phyloP scores from a whole-genome alignment of 2,113 vertebrate genomes.

The Podarcis raffonei region DNA sequence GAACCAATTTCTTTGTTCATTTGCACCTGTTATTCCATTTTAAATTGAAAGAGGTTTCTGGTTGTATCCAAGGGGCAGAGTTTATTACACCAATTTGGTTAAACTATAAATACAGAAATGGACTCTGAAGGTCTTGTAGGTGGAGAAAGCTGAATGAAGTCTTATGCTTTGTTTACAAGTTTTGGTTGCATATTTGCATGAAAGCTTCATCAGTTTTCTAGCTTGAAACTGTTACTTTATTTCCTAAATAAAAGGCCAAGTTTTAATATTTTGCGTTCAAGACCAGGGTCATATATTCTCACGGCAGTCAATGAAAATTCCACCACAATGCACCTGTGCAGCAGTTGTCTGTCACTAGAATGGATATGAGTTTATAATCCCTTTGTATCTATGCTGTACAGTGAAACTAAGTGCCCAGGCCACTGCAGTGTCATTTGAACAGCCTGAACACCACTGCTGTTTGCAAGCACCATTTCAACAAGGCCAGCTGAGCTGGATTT shows the following conservation, averaged over 20 bases:
- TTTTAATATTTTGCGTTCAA: not conserved
- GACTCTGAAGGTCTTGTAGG: not conserved
- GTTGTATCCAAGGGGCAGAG: not conserved
- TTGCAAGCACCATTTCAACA: not conserved
- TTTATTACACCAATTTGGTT: conserved; percentile 13
- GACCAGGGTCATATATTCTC: not conserved
- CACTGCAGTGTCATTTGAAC: not conserved
- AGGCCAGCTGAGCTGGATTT: not conserved
- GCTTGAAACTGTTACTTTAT: not conserved
- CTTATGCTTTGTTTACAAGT: too few relatives aligned
- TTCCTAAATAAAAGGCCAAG: not conserved
- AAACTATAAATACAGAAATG: not conserved
- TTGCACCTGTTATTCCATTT: conserved; percentile 14
- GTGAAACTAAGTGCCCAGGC: too few relatives aligned
- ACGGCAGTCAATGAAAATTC: not conserved
- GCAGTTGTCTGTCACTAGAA: not conserved
- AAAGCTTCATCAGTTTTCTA: not conserved
- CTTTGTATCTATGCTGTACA: not conserved
- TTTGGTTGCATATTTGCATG: not conserved
- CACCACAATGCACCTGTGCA: not conserved
- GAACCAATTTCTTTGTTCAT: conserved; percentile 21
- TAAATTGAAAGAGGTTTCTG: conserved; percentile 19
- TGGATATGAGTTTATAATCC: not conserved
- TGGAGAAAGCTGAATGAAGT: not conserved
- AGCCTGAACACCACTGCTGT: not conserved